Evolutionary conservation across 2,797 vertebrate species (phyloP), one percentile per base, ranked within the genome.

Genomic region (Pyrocephalus nanus): DNA sequence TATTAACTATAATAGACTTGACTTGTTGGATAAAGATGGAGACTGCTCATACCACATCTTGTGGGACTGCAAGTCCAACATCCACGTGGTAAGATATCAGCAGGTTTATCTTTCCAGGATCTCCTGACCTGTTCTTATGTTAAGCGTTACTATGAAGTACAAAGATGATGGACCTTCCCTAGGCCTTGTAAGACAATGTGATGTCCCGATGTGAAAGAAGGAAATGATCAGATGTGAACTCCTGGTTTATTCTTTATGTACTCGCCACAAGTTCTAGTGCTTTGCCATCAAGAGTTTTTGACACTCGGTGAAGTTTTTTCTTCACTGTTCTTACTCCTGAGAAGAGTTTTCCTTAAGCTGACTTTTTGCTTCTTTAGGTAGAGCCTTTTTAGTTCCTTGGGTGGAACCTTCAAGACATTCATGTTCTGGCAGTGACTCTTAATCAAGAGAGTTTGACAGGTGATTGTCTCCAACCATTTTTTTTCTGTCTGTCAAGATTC

Each of bases 11-110:
- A 65, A 53, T 4, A 57, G 15, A 51, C 6, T 38, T 29, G 55
- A 64, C 13, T 50, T 62, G 5, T 21, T 45, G 6, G 27, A 43
- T 70, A 45, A 82, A 22, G 9, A 38, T 30, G 8, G 6, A 12
- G 25, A 15, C 16, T 45, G 29, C n/a, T 64, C 17, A 26, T 3
- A 11, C 26, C 3, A 11, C 21, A 17, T 43, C 50, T 70, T n/a
- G 19, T 13, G n/a, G 20, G n/a, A 30, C 27, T 64, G 70, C 16
- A 70, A 50, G 29, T 64, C 38, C 30, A 18, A 38, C 23, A 40
- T 9, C 2, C 2, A 16, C 0, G 0, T 43, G 25, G 9, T 43
- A 21, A 70, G n/a, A 10, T 5, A 45, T 30, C 26, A 67, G 4
- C 15, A 55, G 15, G 19, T 4, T 48, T 58, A 45, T 7, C 6